phyloP scores from a whole-genome alignment of 2,888 invertebrate genomes.

The Lasius platythorax region DNA sequence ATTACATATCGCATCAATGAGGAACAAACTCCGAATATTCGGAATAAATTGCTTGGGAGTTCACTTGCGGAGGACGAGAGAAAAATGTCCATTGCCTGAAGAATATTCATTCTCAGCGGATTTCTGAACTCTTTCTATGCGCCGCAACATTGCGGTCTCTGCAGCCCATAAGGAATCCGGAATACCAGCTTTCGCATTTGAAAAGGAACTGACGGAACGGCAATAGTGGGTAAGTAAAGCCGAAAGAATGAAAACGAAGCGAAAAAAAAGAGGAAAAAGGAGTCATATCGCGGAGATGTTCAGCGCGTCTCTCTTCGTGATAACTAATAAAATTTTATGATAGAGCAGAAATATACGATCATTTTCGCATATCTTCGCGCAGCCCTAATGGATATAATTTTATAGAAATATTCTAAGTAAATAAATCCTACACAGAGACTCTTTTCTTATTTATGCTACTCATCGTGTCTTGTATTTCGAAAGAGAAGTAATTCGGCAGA shows the following conservation, averaged over 20 bases:
- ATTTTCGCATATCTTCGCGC: background rate
- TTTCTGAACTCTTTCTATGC: conserved; percentile 42
- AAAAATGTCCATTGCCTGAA: conserved; percentile 44
- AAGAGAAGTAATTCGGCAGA: background rate
- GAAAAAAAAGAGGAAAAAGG: background rate
- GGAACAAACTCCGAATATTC: background rate
- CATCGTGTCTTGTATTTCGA: background rate
- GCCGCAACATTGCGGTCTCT: conserved; percentile 13
- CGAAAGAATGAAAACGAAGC: conserved; percentile 49
- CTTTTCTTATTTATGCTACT: background rate
- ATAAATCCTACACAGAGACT: background rate
- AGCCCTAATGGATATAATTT: background rate
- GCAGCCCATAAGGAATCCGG: conserved; percentile 34
- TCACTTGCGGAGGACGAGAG: conserved; percentile 25
- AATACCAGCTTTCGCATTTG: conserved; percentile 47
- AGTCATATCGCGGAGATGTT: conserved; percentile 23
- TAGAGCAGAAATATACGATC: conserved; percentile 10
- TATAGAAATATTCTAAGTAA: background rate
- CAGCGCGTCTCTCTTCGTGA: conserved; percentile 11
- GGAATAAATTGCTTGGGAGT: conserved; percentile 19
- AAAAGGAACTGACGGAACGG: conserved; percentile 51
- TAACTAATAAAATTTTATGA: conserved; percentile 29
- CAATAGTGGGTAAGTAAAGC: conserved; percentile 46
- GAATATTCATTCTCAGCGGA: conserved; percentile 51
- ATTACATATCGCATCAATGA: conserved; percentile 11